phyloP scores from a whole-genome alignment of 2,888 invertebrate genomes.

The Trissolcus japonicus region DNA sequence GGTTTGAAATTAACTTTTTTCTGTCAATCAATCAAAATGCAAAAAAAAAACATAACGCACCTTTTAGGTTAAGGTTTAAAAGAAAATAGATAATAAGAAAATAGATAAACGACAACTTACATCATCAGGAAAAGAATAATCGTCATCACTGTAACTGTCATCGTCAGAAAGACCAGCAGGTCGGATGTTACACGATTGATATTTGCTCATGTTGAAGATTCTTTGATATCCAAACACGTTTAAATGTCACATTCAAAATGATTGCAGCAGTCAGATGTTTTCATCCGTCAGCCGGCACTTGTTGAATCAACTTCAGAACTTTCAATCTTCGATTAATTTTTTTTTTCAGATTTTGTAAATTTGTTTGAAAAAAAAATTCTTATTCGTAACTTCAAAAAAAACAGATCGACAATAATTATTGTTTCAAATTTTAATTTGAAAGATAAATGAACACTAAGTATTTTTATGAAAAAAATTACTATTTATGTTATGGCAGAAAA shows the following conservation, averaged over 20 bases:
- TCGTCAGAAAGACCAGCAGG: constrained; percentile 53
- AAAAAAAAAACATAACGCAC: not conserved
- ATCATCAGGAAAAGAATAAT: constrained; percentile 51
- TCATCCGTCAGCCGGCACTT: constrained; percentile 19
- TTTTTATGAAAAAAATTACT: too few relatives aligned
- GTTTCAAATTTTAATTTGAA: too few relatives aligned
- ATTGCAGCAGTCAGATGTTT: constrained; percentile 33
- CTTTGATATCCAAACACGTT: not conserved
- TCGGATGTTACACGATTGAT: constrained; percentile 17
- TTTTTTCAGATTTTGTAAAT: too few relatives aligned
- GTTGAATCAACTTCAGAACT: constrained; percentile 11
- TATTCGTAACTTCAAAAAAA: too few relatives aligned
- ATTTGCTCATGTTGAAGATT: constrained; percentile 26
- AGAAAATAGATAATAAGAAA: not conserved
- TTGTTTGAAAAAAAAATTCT: too few relatives aligned
- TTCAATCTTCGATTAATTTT: not conserved
- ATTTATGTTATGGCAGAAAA: too few relatives aligned
- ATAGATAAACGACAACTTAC: constrained; percentile 53
- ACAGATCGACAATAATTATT: too few relatives aligned
- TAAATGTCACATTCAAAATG: constrained; percentile 3
- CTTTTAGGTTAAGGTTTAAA: constrained; percentile 22
- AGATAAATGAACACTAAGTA: too few relatives aligned
- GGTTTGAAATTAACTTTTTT: not conserved
- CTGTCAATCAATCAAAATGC: too few relatives aligned
- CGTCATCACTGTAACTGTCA: constrained; percentile 42